Evolutionary conservation across 2,888 invertebrate genomes (phyloP), one percentile per base, ranked within the genome.

Genomic region (Diplolepis rosae): DNA sequence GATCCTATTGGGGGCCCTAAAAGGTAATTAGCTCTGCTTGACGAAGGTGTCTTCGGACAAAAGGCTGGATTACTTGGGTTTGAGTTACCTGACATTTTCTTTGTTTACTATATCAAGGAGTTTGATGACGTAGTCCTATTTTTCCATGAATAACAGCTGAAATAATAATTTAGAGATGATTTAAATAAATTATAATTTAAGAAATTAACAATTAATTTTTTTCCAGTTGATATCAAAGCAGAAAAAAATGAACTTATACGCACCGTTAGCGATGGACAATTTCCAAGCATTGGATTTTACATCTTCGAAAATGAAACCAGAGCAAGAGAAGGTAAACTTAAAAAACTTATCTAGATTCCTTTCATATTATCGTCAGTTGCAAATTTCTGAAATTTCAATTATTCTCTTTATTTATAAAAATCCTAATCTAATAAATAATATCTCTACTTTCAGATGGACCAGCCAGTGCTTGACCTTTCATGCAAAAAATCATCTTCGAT

Each of bases 381-480:
- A n/a, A n/a, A n/a, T n/a, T n/a, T n/a, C n/a, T n/a, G n/a, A 11
- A 1, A 13, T 11, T 11, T 30, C 28, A 4, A 15, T 28, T 2
- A 3, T n/a, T n/a, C n/a, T n/a, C n/a, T n/a, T n/a, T 28, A 52
- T 52, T 15, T 2, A 0, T 15, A 15, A 7, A 15, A 27, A 15
- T 30, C 9, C 1, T 32, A 11, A 18, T 54, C 30, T 54, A 7
- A 22, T 30, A 9, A 28, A 24, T 32, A 9, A 22, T 56, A 22
- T 32, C 13, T 22, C 5, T 35, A 24, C n/a, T 39, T 61, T 27
- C 39, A 61, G 61, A 6, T 3, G 39, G 83, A 84, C 6, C 22
- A 76, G 1, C 80, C 83, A 9, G 76, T 82, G 0, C 67, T 87
- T 4, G 87, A 87, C 72, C 73, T 87, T 4, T 87, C 87, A 2